Conservation (phyloP, 2,113 vertebrate genomes). For the Odocoileus hemionus region DNA sequence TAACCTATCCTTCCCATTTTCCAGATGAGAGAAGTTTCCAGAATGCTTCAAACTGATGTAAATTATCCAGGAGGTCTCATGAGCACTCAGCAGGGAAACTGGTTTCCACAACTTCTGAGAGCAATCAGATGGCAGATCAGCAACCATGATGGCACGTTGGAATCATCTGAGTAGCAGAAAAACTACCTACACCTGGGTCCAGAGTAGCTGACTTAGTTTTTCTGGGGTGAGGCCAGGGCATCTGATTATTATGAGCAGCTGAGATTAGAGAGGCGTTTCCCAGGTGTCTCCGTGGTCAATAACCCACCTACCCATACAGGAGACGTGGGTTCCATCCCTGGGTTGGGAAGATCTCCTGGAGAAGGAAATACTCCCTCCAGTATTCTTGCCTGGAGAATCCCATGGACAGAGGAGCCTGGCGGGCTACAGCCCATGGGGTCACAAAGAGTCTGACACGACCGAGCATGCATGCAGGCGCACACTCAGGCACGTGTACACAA, state of each 20-base stretch:
- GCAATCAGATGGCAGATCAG: background rate
- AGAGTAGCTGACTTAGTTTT: background rate
- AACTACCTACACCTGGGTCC: background rate
- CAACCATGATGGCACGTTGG: too few relatives aligned
- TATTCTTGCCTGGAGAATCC: background rate
- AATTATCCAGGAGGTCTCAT: background rate
- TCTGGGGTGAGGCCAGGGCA: background rate
- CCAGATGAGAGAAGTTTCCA: background rate
- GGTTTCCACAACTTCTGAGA: accelerated
- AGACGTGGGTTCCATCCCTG: background rate
- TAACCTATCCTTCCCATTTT: background rate
- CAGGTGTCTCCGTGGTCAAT: background rate
- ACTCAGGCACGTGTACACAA: background rate
- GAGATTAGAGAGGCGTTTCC: background rate
- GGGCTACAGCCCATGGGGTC: background rate
- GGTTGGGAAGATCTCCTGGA: background rate
- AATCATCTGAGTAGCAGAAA: background rate
- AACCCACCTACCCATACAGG: background rate
- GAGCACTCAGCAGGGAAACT: background rate
- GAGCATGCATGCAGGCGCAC: background rate
- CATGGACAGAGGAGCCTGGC: background rate
- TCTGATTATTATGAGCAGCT: background rate
- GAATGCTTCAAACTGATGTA: background rate
- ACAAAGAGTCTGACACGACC: background rate
- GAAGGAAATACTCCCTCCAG: background rate